These are phyloP conservation scores for Formica exsecta DNA, from an alignment of 1,140 invertebrate species.

Conservation along the genomic window DNA sequence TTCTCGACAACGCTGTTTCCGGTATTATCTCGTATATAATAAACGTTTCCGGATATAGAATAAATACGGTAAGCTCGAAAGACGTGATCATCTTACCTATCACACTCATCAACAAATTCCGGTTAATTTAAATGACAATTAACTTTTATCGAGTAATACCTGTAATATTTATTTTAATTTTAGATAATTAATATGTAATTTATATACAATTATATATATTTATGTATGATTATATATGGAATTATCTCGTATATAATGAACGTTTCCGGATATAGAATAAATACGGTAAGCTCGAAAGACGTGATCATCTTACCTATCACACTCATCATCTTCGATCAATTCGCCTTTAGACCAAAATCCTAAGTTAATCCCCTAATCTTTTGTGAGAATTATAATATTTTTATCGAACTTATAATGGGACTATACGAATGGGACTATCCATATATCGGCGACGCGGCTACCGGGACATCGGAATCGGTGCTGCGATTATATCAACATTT, in stretches of 20 bases:
- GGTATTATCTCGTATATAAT: background rate
- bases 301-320: background rate
- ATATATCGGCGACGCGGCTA: constrained; percentile 61
- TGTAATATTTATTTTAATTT: too few relatives aligned
- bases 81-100: background rate
- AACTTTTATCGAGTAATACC: too few relatives aligned
- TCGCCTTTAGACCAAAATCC: background rate
- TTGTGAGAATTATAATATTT: constrained; percentile 66
- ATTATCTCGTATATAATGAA: background rate
- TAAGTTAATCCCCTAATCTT: background rate
- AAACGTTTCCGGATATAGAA: background rate
- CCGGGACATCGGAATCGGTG: constrained; percentile 42
- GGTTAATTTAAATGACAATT: too few relatives aligned
- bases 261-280: background rate
- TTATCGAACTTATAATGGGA: constrained; percentile 46
- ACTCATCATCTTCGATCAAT: constrained; percentile 11
- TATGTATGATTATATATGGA: too few relatives aligned
- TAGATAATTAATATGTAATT: too few relatives aligned
- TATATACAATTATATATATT: too few relatives aligned
- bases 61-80: background rate
- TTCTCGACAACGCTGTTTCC: background rate
- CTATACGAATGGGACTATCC: constrained; percentile 33
- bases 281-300: too few relatives aligned
- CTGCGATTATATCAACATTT: constrained; percentile 74
- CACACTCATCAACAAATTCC: background rate